Evolutionary conservation across 2,888 invertebrate species (phyloP), one percentile per base, ranked within the genome.

Genomic region (Andrena fulva): DNA sequence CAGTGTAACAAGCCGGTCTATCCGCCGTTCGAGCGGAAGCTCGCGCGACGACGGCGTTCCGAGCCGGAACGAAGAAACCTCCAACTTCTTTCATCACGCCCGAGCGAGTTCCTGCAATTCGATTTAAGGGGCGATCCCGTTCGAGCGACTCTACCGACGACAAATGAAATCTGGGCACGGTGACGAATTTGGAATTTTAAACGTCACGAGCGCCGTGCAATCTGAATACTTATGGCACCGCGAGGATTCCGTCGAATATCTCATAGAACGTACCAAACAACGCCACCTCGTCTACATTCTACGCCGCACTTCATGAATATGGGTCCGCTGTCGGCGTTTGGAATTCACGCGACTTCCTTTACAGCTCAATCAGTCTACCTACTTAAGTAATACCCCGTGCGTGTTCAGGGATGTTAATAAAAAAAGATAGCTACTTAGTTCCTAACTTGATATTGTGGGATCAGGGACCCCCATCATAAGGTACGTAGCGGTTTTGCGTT

Each of bases 1-100:
- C 85, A 90, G 85, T 84, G 85, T 87, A 90, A 85, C 89, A 89
- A 88, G 85, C 83, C 85, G 82, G 82, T 82, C 79, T 81, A 85
- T 80, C 81, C 77, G 69, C 62, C 77, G 79, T 81, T 88, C 86
- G 82, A 88, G 88, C 86, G 89, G 86, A 87, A 89, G 85, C 82
- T 79, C 69, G 83, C 80, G 83, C 80, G 69, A 66, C 72, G 80
- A 66, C 72, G 80, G 62, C 72, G 80, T 80, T 82, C 50, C 56
- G 75, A 73, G 74, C 77, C 85, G 80, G 85, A 82, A 82, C 76
- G 87, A 85, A 81, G 87, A 86, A 72, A 75, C 80, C 80, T 77
- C 84, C 62, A 79, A 85, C 77, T 85, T 88, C 82, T 84, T 87
- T 84, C 78, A 73, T 85, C 85, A 80, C 85, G 82, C 84, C 81